Percentiles rank a stretch among this genome's conserved stretches.
phyloP scores from a whole-genome alignment of 2,113 vertebrate genomes.

The Leucosticte australis region DNA sequence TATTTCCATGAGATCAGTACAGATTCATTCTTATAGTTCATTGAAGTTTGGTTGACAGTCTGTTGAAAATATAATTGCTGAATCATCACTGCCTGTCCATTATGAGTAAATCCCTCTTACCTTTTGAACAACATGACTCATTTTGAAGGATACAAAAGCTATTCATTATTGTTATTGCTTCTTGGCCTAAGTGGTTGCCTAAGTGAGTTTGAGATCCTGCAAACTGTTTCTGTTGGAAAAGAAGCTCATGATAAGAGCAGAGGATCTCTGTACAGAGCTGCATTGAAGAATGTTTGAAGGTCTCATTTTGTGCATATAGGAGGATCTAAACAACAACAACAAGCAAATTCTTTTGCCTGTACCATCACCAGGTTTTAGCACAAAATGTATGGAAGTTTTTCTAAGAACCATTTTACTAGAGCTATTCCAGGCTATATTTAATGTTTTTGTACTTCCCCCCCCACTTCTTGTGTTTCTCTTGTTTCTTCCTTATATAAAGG shows the following conservation, averaged over 20 bases:
- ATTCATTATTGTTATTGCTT: constrained; percentile 6
- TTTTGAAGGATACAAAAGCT: constrained; percentile 25
- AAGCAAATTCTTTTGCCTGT: neutral
- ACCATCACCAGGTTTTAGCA: neutral
- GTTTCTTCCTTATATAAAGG: neutral
- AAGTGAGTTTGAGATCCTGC: neutral
- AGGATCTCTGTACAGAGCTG: neutral
- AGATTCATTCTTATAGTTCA: constrained; percentile 28
- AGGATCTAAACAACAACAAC: neutral
- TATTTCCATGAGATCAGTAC: constrained; percentile 23
- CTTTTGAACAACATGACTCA: constrained; percentile 38
- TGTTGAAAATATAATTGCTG: constrained; percentile 39
- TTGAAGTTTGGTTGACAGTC: neutral
- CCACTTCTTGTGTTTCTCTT: neutral
- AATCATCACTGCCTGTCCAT: constrained; percentile 23
- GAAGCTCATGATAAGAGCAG: neutral
- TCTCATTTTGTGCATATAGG: neutral
- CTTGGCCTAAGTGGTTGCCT: neutral
- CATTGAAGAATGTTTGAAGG: neutral
- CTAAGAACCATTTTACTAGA: neutral
- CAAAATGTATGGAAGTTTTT: neutral
- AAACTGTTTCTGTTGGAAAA: neutral
- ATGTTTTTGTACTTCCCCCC: neutral
- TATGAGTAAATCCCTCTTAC: constrained; percentile 38
- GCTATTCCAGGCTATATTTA: neutral